Evolutionary conservation across 1,140 invertebrate genomes (phyloP).

Genomic region (Anoplolepis gracilipes): DNA sequence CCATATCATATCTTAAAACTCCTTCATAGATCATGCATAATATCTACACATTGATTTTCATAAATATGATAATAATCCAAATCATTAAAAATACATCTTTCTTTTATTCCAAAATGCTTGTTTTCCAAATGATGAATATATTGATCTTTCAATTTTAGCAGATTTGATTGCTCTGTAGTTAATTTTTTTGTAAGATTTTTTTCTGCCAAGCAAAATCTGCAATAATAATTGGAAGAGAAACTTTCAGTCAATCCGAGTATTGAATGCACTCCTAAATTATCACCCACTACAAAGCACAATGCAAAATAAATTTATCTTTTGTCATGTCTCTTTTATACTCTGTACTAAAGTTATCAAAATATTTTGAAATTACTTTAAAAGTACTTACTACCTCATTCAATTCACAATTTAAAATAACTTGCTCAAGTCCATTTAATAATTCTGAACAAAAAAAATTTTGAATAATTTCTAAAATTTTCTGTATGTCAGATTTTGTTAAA

Average conservation of each 20-base stretch:
- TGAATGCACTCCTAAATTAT: conserved; percentile 10
- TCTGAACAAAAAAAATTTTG: not conserved
- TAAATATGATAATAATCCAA: conserved; percentile 13
- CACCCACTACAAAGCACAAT: not conserved
- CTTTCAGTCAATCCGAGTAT: conserved; percentile 12
- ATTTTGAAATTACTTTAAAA: not conserved
- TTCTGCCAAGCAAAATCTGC: not conserved
- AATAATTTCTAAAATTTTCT: not conserved
- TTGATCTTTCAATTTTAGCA: not conserved
- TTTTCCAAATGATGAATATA: not conserved
- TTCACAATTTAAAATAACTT: conserved; percentile 11
- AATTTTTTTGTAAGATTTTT: not conserved
- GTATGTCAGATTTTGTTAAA: not conserved
- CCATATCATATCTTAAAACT: conserved; percentile 21
- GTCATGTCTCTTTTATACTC: not conserved
- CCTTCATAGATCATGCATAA: conserved; percentile 21
- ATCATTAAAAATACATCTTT: conserved; percentile 20
- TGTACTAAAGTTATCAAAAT: not conserved
- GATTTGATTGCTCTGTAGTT: conserved; percentile 6
- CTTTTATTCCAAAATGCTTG: not conserved
- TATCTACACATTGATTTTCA: conserved; percentile 1
- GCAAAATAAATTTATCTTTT: not conserved
- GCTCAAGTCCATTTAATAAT: not conserved
- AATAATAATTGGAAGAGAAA: conserved; percentile 17
- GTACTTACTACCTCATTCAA: not conserved